phyloP scores from a whole-genome alignment of 2,888 invertebrate species.

The Troilus luridus region DNA sequence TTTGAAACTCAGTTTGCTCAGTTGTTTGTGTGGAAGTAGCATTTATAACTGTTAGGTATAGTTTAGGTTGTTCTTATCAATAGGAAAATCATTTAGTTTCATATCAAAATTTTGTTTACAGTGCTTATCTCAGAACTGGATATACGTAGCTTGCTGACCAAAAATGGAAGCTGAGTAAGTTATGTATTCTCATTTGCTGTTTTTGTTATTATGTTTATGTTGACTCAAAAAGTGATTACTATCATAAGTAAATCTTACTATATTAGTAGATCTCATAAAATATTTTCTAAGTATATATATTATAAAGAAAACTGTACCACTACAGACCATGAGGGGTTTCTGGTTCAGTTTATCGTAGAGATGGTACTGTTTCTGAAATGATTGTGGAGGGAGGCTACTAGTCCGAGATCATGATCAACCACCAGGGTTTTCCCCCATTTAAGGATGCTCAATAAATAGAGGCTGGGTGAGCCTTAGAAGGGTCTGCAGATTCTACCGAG shows the following conservation, averaged over 20 bases:
- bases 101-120: not conserved
- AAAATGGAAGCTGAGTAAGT: conserved; percentile 9
- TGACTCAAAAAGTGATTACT: too few relatives aligned
- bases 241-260: not conserved
- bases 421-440: too few relatives aligned
- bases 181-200: not conserved
- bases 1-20: not conserved
- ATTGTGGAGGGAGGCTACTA: too few relatives aligned
- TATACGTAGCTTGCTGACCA: not conserved
- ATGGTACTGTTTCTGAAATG: too few relatives aligned
- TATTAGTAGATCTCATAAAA: not conserved
- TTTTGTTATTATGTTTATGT: not conserved
- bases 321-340: too few relatives aligned
- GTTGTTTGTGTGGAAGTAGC: not conserved
- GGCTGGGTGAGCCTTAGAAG: too few relatives aligned
- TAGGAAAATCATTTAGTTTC: not conserved
- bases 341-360: too few relatives aligned
- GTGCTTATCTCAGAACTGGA: not conserved
- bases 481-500: too few relatives aligned
- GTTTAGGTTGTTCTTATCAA: not conserved
- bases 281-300: not conserved
- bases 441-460: too few relatives aligned
- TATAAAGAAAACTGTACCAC: too few relatives aligned
- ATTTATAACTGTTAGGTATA: not conserved
- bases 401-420: too few relatives aligned